Evolutionary conservation across 2,888 invertebrate genomes (phyloP), one percentile per base, ranked within the genome.

Genomic region (Eupithecia insigniata): DNA sequence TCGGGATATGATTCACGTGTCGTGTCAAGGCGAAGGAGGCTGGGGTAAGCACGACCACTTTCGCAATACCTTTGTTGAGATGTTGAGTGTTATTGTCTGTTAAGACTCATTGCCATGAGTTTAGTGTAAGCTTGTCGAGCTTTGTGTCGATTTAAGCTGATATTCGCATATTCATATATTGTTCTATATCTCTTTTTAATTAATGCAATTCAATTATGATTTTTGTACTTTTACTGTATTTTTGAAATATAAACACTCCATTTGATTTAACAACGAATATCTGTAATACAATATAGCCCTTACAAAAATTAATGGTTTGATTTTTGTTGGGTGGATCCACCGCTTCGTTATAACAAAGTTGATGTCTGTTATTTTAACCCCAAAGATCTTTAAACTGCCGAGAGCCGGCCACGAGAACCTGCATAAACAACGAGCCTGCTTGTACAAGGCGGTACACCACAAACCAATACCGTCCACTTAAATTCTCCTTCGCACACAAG

Each of bases 11-110:
- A 86, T 80, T 85, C 87, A 84, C 64, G 64, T 64, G 64, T 76
- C 82, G 66, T 84, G 84, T 87, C 87, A 87, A 87, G 87, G 88
- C 80, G 67, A 77, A 79, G 77, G 80, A 79, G 76, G 75, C 76
- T 75, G 80, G 82, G 83, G 84, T 78, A 83, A 75, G 34, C 79
- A 82, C 81, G 82, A 83, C 78, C 82, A 80, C 83, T 87, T 86
- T 87, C 84, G 84, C 84, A 86, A 87, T 79, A 79, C 80, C 83
- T 84, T 84, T 85, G 85, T 84, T 70, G 76, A 64, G 61, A 61
- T 61, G 64, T 67, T n/a, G 30, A 61, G 10, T 55, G 46, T 36
- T 26, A 61, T 14, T 26, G 32, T 58, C 51, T 18, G n/a, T 5
- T 66, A 46, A 28, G 43, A 66, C n/a, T n/a, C n/a, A n/a, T 32